Percentiles rank a stretch among this genome's conserved stretches.
These are phyloP conservation scores for Aethes cnicana DNA, from an alignment of 2,888 invertebrate genomes.

Conservation along the genomic window DNA sequence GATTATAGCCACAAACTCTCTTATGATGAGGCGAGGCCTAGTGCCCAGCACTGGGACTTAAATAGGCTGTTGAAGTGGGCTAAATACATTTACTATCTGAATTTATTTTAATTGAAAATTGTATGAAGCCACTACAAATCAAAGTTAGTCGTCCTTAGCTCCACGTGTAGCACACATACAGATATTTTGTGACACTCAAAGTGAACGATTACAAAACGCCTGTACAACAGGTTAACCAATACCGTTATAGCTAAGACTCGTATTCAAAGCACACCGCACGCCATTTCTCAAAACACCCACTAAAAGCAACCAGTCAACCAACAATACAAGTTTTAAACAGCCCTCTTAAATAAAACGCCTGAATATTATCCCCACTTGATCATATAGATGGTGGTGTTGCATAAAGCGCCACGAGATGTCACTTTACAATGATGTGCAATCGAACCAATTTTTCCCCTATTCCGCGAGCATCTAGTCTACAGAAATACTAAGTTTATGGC, in stretches of 20 bases:
- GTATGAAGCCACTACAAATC: not conserved
- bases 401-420: slow-evolving; percentile 4
- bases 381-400: not conserved
- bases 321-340: slow-evolving; percentile 17
- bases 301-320: slow-evolving; percentile 25
- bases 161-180: not conserved
- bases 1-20: no score
- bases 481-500: slow-evolving; percentile 22
- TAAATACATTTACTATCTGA: no score
- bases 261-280: slow-evolving; percentile 28
- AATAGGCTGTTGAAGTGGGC: no score
- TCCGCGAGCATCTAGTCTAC: slow-evolving; percentile 13
- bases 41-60: no score
- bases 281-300: slow-evolving; percentile 18
- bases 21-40: no score
- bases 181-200: slow-evolving; percentile 65
- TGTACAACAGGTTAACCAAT: slow-evolving; percentile 35
- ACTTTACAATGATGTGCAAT: not conserved
- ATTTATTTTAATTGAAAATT: no score
- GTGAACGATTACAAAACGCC: slow-evolving; percentile 44
- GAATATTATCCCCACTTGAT: slow-evolving; percentile 1
- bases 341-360: slow-evolving; percentile 7
- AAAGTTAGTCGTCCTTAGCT: not conserved
- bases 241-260: slow-evolving; percentile 19
- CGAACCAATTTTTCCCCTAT: not conserved